A percentile compares a stretch with the other conserved stretches of the same genome.
These are phyloP conservation scores for Linyphia triangularis DNA, from an alignment of 2,888 invertebrate genomes.

Conservation along the genomic window DNA sequence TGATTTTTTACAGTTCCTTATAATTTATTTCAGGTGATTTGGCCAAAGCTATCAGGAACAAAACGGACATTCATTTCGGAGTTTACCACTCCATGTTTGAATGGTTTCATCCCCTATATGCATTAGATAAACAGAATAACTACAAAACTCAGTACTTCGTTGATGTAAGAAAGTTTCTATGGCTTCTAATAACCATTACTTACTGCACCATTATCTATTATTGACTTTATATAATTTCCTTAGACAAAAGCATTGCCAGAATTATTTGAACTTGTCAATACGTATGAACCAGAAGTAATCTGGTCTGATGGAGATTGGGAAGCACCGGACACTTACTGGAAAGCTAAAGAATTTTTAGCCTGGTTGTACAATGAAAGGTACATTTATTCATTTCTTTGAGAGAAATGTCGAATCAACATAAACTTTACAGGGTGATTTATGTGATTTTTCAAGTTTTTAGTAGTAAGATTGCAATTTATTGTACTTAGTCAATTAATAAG, in stretches of 20 bases:
- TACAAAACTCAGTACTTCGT: constrained; percentile 69
- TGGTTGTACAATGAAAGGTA: constrained; percentile 95
- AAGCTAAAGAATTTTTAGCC: constrained; percentile 89
- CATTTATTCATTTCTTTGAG: no score
- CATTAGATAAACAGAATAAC: constrained; percentile 80
- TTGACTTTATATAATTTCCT: not conserved
- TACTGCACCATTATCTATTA: not conserved
- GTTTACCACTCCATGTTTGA: constrained; percentile 81
- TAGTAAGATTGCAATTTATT: no score
- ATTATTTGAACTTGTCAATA: constrained; percentile 76
- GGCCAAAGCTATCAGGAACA: constrained; percentile 75
- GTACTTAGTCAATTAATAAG: no score
- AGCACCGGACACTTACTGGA: constrained; percentile 90
- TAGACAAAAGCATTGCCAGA: constrained; percentile 76
- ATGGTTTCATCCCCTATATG: constrained; percentile 81
- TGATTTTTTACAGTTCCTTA: not conserved
- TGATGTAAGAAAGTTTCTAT: constrained; percentile 43
- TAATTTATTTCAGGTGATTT: constrained; percentile 74
- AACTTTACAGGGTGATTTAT: no score
- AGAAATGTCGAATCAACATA: no score
- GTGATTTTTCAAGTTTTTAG: no score
- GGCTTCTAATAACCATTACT: not conserved
- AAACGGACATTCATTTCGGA: constrained; percentile 78
- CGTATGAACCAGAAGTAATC: constrained; percentile 85
- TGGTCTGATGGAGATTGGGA: constrained; percentile 99